Evolutionary conservation across 2,797 vertebrate species (phyloP).

Genomic region (Oreochromis mossambicus): DNA sequence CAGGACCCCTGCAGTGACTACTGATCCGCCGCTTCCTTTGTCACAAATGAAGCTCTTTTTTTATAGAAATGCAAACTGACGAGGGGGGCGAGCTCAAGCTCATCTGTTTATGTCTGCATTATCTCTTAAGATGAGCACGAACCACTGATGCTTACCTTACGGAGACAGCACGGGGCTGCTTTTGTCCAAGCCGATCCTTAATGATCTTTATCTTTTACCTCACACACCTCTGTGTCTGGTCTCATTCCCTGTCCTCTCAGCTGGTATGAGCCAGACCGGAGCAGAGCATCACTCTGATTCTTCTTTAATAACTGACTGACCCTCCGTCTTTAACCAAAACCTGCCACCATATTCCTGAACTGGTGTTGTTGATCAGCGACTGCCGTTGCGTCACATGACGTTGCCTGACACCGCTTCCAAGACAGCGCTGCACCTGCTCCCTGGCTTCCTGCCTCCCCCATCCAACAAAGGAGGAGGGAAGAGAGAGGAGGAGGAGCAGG

Average conservation of each 20-base stretch:
- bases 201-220: slow-evolving; percentile 8
- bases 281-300: slow-evolving; percentile 34
- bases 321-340: slow-evolving; percentile 36
- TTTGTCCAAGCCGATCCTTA: slow-evolving; percentile 33
- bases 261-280: background rate
- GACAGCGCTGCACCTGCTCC: slow-evolving; percentile 73
- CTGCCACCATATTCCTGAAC: slow-evolving; percentile 75
- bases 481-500: background rate
- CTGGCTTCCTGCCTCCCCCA: slow-evolving; percentile 25
- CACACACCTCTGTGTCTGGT: slow-evolving; percentile 8
- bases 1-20: slow-evolving; percentile 27
- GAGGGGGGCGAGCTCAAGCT: background rate
- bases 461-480: slow-evolving; percentile 9
- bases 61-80: background rate
- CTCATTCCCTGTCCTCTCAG: slow-evolving; percentile 27
- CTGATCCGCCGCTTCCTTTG: slow-evolving; percentile 1
- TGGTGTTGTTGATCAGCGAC: slow-evolving; percentile 75
- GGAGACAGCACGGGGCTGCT: slow-evolving; percentile 29
- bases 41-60: slow-evolving; percentile 4
- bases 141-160: slow-evolving; percentile 68
- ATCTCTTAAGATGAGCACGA: slow-evolving; percentile 8
- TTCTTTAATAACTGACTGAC: slow-evolving; percentile 1
- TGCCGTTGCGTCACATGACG: slow-evolving; percentile 70
- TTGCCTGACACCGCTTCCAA: slow-evolving; percentile 50
- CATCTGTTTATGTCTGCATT: background rate